Percentiles rank a stretch among this genome's conserved stretches.
These are phyloP conservation scores for Vanessa cardui DNA, from an alignment of 2,888 invertebrate genomes.

Conservation along the genomic window DNA sequence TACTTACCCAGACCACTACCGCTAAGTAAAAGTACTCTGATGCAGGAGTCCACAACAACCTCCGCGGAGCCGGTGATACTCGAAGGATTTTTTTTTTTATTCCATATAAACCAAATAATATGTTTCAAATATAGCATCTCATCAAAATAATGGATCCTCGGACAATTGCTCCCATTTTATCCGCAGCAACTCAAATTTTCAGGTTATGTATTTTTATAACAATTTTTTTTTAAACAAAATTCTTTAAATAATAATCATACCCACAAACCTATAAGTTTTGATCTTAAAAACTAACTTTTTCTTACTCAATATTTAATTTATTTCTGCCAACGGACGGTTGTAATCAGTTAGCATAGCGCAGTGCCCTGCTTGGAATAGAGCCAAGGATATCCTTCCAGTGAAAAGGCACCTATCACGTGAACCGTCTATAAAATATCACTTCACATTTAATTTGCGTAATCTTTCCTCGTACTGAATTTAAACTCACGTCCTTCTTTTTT, in stretches of 20 bases:
- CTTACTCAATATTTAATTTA: background rate
- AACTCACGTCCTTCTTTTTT: background rate
- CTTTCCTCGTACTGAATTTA: background rate
- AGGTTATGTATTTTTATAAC: no score
- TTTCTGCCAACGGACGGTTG: slow-evolving; percentile 12
- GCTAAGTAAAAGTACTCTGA: no score
- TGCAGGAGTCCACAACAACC: no score
- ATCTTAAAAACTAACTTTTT: background rate
- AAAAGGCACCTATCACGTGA: slow-evolving; percentile 27
- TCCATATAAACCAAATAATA: no score
- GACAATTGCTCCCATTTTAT: no score
- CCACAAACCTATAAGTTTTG: background rate
- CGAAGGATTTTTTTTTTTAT: no score
- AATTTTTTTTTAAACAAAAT: background rate
- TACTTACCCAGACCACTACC: no score
- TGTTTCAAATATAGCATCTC: no score
- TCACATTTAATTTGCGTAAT: slow-evolving; percentile 12
- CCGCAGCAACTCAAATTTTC: no score
- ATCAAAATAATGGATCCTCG: no score
- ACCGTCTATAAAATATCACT: slow-evolving; percentile 19
- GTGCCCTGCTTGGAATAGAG: slow-evolving; percentile 60
- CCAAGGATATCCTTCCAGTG: slow-evolving; percentile 50
- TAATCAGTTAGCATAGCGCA: slow-evolving; percentile 56
- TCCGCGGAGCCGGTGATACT: no score
- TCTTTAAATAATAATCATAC: background rate